Evolutionary conservation across 2,888 invertebrate species (phyloP), one percentile per base, ranked within the genome.

Genomic region (Agelastica alni): DNA sequence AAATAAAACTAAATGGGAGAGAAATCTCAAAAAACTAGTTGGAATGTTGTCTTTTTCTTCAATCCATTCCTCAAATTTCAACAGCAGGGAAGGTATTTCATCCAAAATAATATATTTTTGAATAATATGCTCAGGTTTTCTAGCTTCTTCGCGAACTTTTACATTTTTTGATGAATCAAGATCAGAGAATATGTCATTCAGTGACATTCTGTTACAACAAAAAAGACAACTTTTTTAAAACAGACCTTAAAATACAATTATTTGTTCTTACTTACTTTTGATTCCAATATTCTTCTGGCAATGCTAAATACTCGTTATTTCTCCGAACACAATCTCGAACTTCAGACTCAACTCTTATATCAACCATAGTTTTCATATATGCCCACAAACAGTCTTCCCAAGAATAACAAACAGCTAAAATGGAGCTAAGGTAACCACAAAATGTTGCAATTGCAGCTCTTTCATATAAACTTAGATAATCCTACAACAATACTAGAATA

Each of bases 331-430:
- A 80, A 16, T 83, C 81, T 26, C 88, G 77, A 18, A 91, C 79
- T 75, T 90, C 89, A 51, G 84, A 85, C 71, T 96, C 96, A 0
- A 95, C 93, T 60, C 88, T 82, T 9, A 88, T 84, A 72, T 96
- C 95, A 54, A 95, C 87, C 72, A 92, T 84, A 0, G 87, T 84
- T 69, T 85, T 86, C 60, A 93, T 79, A 73, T 93, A 88, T 1
- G 93, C 91, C 96, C 96, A 97, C 17, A 96, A 78, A 58, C 88
- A 79, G 75, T 97, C 96, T 68, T 91, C 87, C 96, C 96, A 97
- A 17, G 85, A 86, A n/a, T 80, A 79, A 58, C 92, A 88, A 7
- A 88, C 85, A 0, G 87, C 81, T 30, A 95, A 75, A n/a, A 95
- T 74, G 4, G 89, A 85, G 20, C 84, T 79, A 31, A 96, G 76